Base-by-base conservation (phyloP, 2,888 invertebrate species). In the Argyra leucocephala region DNA sequence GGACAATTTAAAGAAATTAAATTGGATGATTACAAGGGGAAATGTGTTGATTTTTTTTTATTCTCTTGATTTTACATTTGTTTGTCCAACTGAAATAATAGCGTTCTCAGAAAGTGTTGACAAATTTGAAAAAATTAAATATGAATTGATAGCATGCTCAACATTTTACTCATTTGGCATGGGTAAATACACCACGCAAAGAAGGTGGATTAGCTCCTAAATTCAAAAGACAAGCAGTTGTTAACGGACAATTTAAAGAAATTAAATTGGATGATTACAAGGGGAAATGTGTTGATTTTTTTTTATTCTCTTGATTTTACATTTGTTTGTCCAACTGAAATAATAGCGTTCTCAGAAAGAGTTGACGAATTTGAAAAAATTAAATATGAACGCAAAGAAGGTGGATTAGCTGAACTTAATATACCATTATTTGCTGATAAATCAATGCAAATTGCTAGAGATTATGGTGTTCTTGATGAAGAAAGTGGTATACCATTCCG, bases 111-210 rank as follows among this genome's bases (percentile, higher is more conserved):
- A 99, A 73, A 87, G 91, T 68, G 88, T 85, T 0, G 84, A 86
- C 48, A 91, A 93, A 74, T 93, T 93, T 81, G 84, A 86, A 69
- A 87, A 89, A 74, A 90, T 96, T 73, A 87, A 88, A 63, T 92
- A 93, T 75, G 90, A 93, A 76, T 80, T 97, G 9, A 83, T 98
- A 73, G 98, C 88, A 65, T 93, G 91, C 67, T 97, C 97, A 64
- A 96, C 95, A 97, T 80, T 98, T 93, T 84, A 90, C 90, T 26
- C 98, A 99, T 79, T 85, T 98, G 76, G 98, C 98, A 58, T 99
- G 98, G 98, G 84, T 93, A 66, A 94, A 95, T 80, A 94, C 93
- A 1, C 89, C 96, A 1, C 88, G 97, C 66, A 96, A 97, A 76
- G 88, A 95, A 76, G 98, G 96, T 24, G 96, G 96, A 64, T 83